Conservation (phyloP, 2,888 invertebrate genomes). For the Spicauda simplicius region DNA sequence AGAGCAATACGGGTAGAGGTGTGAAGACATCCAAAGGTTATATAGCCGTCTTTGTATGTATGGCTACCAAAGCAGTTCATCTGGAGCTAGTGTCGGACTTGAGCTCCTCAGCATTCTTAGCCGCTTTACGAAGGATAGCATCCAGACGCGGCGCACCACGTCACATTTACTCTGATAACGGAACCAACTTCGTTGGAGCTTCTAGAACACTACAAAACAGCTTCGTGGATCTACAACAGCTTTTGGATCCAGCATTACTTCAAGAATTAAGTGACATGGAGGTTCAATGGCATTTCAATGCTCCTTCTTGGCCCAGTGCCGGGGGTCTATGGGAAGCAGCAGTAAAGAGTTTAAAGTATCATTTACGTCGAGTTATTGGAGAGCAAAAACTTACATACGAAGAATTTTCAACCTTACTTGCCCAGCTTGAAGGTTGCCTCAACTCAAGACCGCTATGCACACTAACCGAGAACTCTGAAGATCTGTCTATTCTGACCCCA, state of each 20-base stretch:
- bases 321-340: constrained; percentile 35
- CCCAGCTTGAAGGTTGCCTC: constrained; percentile 3
- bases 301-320: constrained; percentile 33
- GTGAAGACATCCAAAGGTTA: constrained; percentile 39
- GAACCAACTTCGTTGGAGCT: constrained; percentile 31
- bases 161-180: constrained; percentile 30
- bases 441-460: constrained; percentile 8
- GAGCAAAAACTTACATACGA: too few relatives aligned
- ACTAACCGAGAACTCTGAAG: constrained; percentile 1
- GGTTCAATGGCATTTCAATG: constrained; percentile 32
- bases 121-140: constrained; percentile 6
- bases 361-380: constrained; percentile 25
- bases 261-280: constrained; percentile 3
- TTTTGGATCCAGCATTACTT: constrained; percentile 2
- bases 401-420: not conserved
- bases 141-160: constrained; percentile 23
- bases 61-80: constrained; percentile 47
- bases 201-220: constrained; percentile 10
- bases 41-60: too few relatives aligned
- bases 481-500: constrained; percentile 28
- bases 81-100: constrained; percentile 49
- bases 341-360: constrained; percentile 31
- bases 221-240: constrained; percentile 2
- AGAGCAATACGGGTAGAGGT: constrained; percentile 41
- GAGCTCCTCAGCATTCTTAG: constrained; percentile 42